Percentiles rank a stretch among this genome's conserved stretches.
These are phyloP conservation scores for Pangasius sanitwongsei DNA, from an alignment of 2,797 vertebrate genomes.

Conservation along the genomic window DNA sequence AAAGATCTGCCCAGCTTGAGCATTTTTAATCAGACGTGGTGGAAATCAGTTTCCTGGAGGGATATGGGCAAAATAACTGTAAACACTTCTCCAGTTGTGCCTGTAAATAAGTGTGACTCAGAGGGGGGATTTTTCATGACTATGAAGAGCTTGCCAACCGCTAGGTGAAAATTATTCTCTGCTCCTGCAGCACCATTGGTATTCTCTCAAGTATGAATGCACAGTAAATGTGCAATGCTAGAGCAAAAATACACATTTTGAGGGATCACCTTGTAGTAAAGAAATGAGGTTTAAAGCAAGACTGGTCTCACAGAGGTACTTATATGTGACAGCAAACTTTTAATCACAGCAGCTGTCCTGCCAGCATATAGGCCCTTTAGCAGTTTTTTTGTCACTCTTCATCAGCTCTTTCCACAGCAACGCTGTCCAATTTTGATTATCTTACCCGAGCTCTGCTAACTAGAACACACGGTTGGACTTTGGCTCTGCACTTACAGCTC, in stretches of 20 bases:
- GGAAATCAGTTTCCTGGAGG: conserved; percentile 41
- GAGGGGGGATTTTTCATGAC: conserved; percentile 46
- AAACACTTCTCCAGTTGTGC: conserved; percentile 47
- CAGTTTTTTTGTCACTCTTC: conserved; percentile 25
- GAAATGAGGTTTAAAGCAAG: conserved; percentile 2
- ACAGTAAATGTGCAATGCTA: conserved; percentile 20
- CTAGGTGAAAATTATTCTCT: conserved; percentile 55
- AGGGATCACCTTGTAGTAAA: conserved; percentile 34
- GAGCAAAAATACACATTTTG: conserved; percentile 28
- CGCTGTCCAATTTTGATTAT: conserved; percentile 20
- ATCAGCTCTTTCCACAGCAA: conserved; percentile 15
- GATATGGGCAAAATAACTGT: conserved; percentile 47
- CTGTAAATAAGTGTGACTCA: conserved; percentile 57
- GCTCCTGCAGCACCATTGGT: conserved; percentile 34
- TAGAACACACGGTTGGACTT: background rate
- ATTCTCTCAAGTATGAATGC: conserved; percentile 28
- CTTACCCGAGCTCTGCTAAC: conserved; percentile 15
- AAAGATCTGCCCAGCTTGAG: conserved; percentile 40
- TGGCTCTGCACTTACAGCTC: conserved; percentile 12
- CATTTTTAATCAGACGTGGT: conserved; percentile 47
- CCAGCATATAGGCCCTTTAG: conserved; percentile 24
- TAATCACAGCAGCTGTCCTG: background rate
- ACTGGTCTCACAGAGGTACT: background rate
- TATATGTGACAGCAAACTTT: conserved; percentile 32
- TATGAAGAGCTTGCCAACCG: conserved; percentile 29